Evolutionary conservation across 2,113 vertebrate species (phyloP), one percentile per base, ranked within the genome.

Genomic region (Ammodramus savannarum): DNA sequence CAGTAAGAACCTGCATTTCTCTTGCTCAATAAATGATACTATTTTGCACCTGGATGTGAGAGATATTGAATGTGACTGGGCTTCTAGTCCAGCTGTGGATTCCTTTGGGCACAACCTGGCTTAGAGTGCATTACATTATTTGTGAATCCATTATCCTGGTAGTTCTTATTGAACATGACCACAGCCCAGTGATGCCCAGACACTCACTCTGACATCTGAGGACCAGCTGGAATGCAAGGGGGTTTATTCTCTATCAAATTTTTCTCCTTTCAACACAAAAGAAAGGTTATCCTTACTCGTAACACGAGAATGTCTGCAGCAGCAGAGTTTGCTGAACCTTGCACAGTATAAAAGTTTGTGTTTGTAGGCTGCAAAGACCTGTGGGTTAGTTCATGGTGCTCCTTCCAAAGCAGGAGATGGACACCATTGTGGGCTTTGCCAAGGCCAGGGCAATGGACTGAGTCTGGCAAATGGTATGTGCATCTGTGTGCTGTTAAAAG

Each of bases 401-500:
- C 31, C 23, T 92, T 55, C 44, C 62, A 57, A 79, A 83, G 58
- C 31, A 61, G 12, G 21, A 21, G 29, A 43, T n/a, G 31, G 22
- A 61, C n/a, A 44, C 57, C 41, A 27, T 17, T 34, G 21, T 11
- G 59, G 76, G 23, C 44, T 90, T 55, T 43, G 44, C 43, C 22
- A 48, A 69, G 72, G n/a, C 58, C 39, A 22, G 31, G 52, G 57
- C 46, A 63, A 51, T 1, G 4, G 31, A 25, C 43, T 38, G 63
- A 5, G 16, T 73, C 89, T 95, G 63, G 43, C 19, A 89, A 89
- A 72, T 39, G n/a, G 19, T 43, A 34, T 21, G 26, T 25, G 34
- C 80, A 82, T 67, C 52, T 78, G 49, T 72, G 38, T 69, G 66
- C 87, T 87, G 55, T 80, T 88, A 90, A 76, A 63, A 69, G 88